Percentiles rank a stretch among this genome's conserved stretches.
Evolutionary conservation across 2,797 vertebrate genomes (phyloP).

Genomic region (Crossoptilon crossoptilon): DNA sequence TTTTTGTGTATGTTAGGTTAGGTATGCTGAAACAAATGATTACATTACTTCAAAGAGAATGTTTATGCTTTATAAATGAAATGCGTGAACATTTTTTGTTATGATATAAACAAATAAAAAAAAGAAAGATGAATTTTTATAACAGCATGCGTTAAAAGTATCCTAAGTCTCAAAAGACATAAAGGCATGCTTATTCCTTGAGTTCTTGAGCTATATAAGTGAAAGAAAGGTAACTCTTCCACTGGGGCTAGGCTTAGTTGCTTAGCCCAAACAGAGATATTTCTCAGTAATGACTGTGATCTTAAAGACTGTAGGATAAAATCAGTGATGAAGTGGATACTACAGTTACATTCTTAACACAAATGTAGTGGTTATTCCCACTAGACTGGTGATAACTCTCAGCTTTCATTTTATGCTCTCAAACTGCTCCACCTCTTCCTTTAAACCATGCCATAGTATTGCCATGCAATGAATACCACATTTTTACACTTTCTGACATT

Average conservation of each 20-base stretch:
- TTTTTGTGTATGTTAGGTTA: not conserved
- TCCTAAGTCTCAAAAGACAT: not conserved
- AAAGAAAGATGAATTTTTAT: not conserved
- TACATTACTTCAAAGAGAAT: not conserved
- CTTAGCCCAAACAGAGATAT: not conserved
- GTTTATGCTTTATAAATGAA: not conserved
- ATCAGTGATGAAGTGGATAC: not conserved
- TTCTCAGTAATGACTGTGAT: not conserved
- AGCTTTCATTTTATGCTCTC: not conserved
- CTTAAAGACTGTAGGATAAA: not conserved
- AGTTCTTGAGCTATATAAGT: not conserved
- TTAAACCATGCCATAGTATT: not conserved
- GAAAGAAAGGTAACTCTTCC: not conserved
- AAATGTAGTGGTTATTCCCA: not conserved
- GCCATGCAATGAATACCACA: not conserved
- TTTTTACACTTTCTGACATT: not conserved
- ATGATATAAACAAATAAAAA: not conserved
- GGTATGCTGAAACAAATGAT: not conserved
- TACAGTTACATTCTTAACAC: not conserved
- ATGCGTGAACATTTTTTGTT: not conserved
- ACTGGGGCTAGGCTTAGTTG: not conserved
- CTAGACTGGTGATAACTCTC: not conserved
- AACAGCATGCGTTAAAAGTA: not conserved
- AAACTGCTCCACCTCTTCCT: not conserved
- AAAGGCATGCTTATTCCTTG: not conserved